Percentiles rank a stretch among this genome's conserved stretches.
These are phyloP conservation scores for Macrosteles quadrilineatus DNA, from an alignment of 1,140 invertebrate species.

Conservation along the genomic window DNA sequence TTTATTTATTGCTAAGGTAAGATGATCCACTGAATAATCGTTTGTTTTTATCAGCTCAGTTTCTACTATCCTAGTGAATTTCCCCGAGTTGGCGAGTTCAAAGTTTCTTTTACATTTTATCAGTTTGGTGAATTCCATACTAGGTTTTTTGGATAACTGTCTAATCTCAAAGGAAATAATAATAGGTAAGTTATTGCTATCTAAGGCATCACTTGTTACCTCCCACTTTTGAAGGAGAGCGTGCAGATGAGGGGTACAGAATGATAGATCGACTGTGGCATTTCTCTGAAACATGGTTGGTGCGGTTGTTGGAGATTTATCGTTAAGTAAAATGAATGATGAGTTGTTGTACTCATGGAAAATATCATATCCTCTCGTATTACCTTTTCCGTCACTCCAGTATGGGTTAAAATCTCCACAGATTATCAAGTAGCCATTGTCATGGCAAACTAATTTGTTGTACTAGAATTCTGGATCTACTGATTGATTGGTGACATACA, in stretches of 20 bases:
- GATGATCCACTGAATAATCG: no score
- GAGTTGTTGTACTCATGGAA: not conserved
- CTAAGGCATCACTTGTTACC: not conserved
- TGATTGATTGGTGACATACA: not conserved
- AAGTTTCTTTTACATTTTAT: not conserved
- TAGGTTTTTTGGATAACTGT: not conserved
- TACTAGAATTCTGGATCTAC: not conserved
- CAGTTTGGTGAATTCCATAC: not conserved
- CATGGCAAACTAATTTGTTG: not conserved
- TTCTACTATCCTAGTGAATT: not conserved
- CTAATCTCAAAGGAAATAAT: not conserved
- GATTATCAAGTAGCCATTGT: not conserved
- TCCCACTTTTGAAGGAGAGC: not conserved
- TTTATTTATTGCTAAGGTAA: no score
- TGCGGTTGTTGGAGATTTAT: not conserved
- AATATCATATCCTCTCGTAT: not conserved
- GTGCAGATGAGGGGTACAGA: not conserved
- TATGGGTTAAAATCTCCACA: not conserved
- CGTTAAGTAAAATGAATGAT: not conserved
- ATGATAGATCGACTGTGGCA: not conserved
- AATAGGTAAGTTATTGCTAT: slow-evolving; percentile 6
- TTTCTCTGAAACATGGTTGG: not conserved
- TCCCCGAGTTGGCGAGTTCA: not conserved
- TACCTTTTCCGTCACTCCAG: not conserved
- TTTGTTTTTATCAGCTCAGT: no score